Base-by-base conservation (phyloP, 2,888 invertebrate genomes). In the Microctonus brassicae region DNA sequence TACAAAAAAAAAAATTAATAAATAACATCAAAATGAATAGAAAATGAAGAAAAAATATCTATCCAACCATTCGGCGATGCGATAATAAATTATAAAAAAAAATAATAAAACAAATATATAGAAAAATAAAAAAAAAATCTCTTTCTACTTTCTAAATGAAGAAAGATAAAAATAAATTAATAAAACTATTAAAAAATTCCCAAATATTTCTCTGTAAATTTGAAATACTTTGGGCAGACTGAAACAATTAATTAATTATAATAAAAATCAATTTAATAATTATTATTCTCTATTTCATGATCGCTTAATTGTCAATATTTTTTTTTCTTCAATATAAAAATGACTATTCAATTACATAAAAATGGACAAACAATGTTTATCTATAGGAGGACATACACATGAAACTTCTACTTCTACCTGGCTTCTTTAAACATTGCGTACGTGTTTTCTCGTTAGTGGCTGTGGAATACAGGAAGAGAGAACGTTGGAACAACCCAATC, bases 311-410 rank as follows among this genome's bases (percentile, higher is more conserved):
- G 20, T 53, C 20, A 53, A 47, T 64, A 53, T 64, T 53, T 64
- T 63, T 33, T 53, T 57, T 57, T 66, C 55, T 39, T 55, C 42
- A 13, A 11, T 24, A 33, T 55, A n/a, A 7, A 36, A 55, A 53
- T 52, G 53, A 17, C 24, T 34, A 29, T 24, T 55, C 20, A 24
- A 66, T 39, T 36, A 34, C 22, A 22, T 36, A 55, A 36, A 66
- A 47, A 20, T 17, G 17, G 20, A 6, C 5, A 47, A 47, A 47
- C 17, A 17, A 47, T 47, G 17, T 55, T 55, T 55, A 26, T 58
- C 58, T 69, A 61, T 63, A 55, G 70, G 72, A 72, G 72, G 72
- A 72, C 57, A 67, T 58, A 47, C 72, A 67, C 53, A 47, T 47
- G 7, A 17, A 47, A 47, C 47, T 47, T 47, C 47, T 47, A 47